Evolutionary conservation across 1,140 invertebrate genomes (phyloP).

Genomic region (Drosophila pruinosa): DNA sequence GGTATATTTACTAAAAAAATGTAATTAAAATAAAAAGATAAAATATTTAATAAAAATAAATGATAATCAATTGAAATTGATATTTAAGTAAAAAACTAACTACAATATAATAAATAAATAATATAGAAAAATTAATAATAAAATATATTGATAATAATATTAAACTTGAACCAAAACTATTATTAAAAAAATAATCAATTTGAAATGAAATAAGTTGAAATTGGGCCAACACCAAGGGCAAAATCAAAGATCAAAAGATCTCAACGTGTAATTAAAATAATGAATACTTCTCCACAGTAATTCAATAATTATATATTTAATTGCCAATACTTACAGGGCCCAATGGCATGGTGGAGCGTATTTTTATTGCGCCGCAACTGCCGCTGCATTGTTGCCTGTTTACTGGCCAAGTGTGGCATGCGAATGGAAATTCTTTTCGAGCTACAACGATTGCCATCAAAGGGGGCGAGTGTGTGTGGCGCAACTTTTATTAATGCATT

Average conservation of each 20-base stretch:
- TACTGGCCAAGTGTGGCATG: slow-evolving; percentile 6
- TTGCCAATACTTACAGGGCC: slow-evolving; percentile 65
- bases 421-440: neutral
- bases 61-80: too few relatives aligned
- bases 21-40: too few relatives aligned
- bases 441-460: slow-evolving; percentile 25
- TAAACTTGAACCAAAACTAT: too few relatives aligned
- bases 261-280: neutral
- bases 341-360: slow-evolving; percentile 70
- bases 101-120: too few relatives aligned
- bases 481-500: slow-evolving; percentile 19
- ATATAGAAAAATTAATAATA: too few relatives aligned
- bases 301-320: neutral
- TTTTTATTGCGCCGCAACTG: slow-evolving; percentile 40
- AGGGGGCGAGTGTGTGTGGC: neutral
- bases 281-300: too few relatives aligned
- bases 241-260: neutral
- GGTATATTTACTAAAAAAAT: too few relatives aligned
- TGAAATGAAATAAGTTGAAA: too few relatives aligned
- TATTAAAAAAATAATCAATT: too few relatives aligned
- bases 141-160: too few relatives aligned
- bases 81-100: too few relatives aligned
- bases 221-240: too few relatives aligned
- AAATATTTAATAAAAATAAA: neutral
- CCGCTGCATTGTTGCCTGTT: slow-evolving; percentile 49